Conservation (phyloP, 2,113 vertebrate genomes). For the Corydoras sp. region DNA sequence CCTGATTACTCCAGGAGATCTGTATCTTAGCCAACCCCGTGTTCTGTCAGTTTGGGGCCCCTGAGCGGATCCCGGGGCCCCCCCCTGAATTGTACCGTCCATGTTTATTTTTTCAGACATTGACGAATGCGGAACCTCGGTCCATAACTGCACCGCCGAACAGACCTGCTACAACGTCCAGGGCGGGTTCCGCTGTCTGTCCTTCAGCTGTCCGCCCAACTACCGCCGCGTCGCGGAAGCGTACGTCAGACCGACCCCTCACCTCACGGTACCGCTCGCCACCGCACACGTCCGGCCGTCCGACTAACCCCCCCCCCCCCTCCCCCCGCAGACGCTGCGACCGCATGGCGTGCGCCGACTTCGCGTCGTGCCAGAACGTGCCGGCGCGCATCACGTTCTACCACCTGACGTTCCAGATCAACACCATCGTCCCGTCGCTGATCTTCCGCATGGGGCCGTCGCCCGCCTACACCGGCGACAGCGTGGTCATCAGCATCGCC, state of each 20-base stretch:
- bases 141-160: conserved; percentile 81
- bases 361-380: conserved; percentile 78
- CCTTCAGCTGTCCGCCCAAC: conserved; percentile 79
- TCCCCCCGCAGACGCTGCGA: conserved; percentile 71
- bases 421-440: conserved; percentile 81
- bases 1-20: too few species aligned
- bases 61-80: too few species aligned
- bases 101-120: conserved; percentile 69
- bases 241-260: conserved; percentile 62
- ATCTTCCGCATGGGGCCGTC: conserved; percentile 94
- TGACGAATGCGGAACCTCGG: conserved; percentile 81
- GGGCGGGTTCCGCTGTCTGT: conserved; percentile 84
- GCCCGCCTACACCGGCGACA: conserved; percentile 83
- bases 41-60: background rate
- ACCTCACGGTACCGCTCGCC: background rate
- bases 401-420: conserved; percentile 88
- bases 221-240: conserved; percentile 80
- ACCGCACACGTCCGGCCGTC: too few species aligned
- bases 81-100: too few species aligned
- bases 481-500: conserved; percentile 79
- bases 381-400: conserved; percentile 86
- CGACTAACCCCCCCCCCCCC: too few species aligned
- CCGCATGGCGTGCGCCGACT: conserved; percentile 76
- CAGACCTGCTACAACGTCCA: conserved; percentile 92
- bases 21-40: too few species aligned